Evolutionary conservation across 2,888 invertebrate species (phyloP).

Genomic region (Drosophila birchii): DNA sequence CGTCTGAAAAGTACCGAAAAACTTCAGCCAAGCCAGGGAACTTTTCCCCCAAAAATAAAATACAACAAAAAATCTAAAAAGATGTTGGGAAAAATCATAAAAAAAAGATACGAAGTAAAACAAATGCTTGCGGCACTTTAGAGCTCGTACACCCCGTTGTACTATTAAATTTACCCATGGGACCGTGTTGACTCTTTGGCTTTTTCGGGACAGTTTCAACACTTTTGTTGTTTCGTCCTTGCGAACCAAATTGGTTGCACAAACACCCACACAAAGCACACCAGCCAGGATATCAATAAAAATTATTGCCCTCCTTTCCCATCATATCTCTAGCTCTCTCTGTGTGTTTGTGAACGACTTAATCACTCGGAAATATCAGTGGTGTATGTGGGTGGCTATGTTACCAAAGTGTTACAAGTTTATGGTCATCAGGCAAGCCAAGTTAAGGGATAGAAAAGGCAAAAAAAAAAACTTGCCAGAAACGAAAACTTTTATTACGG

Average conservation of each 20-base stretch:
- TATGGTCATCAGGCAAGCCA: conserved; percentile 35
- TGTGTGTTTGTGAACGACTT: conserved; percentile 56
- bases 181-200: conserved; percentile 60
- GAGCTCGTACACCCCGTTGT: conserved; percentile 54
- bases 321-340: conserved; percentile 28
- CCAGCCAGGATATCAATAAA: conserved; percentile 66
- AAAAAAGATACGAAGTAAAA: conserved; percentile 57
- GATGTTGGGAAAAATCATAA: conserved; percentile 1
- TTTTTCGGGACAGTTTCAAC: conserved; percentile 53
- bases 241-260: conserved; percentile 50
- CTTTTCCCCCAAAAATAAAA: conserved; percentile 40
- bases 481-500: conserved; percentile 50
- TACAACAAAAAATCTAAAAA: conserved; percentile 4
- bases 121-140: conserved; percentile 64
- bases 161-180: conserved; percentile 66
- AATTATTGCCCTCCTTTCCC: conserved; percentile 27
- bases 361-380: conserved; percentile 63
- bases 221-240: conserved; percentile 51
- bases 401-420: conserved; percentile 55
- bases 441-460: conserved; percentile 5
- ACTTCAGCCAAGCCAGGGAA: conserved; percentile 59
- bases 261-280: conserved; percentile 16
- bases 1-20: conserved; percentile 59
- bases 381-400: conserved; percentile 18
- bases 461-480: conserved; percentile 11